These are phyloP conservation scores for Dyspetes luteomarginatus DNA, from an alignment of 2,888 invertebrate species.

Conservation along the genomic window DNA sequence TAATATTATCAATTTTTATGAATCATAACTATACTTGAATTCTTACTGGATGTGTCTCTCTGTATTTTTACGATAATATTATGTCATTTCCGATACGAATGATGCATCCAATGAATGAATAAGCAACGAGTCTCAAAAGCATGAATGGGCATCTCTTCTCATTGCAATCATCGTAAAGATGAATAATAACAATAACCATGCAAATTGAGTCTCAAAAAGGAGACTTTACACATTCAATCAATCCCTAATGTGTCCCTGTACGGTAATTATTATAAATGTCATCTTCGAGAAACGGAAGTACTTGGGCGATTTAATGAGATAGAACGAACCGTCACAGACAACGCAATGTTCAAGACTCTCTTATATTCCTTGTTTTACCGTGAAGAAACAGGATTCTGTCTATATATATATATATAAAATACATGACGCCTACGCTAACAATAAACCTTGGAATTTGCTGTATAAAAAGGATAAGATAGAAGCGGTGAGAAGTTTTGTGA, in stretches of 20 bases:
- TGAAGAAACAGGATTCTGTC: conserved; percentile 1
- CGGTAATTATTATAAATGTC: conserved; percentile 34
- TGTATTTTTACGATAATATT: no score
- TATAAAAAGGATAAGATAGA: conserved; percentile 44
- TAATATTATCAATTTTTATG: not conserved
- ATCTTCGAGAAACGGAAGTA: conserved; percentile 39
- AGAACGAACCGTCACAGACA: not conserved
- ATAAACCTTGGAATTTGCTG: conserved; percentile 49
- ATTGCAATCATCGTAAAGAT: not conserved
- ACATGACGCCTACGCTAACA: conserved; percentile 2
- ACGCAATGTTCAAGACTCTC: conserved; percentile 19
- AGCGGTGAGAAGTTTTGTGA: conserved; percentile 35
- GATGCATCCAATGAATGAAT: no score
- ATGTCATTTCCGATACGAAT: no score
- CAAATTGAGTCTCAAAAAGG: not conserved
- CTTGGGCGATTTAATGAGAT: conserved; percentile 33
- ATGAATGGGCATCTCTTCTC: not conserved
- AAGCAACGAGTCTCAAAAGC: not conserved
- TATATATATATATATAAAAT: not conserved
- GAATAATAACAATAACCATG: not conserved
- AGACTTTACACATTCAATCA: not conserved
- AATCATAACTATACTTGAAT: not conserved
- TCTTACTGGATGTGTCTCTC: no score
- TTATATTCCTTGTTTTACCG: not conserved
- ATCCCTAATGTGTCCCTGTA: not conserved